phyloP scores from a whole-genome alignment of 1,140 invertebrate genomes.

The Drosophila setifemur region DNA sequence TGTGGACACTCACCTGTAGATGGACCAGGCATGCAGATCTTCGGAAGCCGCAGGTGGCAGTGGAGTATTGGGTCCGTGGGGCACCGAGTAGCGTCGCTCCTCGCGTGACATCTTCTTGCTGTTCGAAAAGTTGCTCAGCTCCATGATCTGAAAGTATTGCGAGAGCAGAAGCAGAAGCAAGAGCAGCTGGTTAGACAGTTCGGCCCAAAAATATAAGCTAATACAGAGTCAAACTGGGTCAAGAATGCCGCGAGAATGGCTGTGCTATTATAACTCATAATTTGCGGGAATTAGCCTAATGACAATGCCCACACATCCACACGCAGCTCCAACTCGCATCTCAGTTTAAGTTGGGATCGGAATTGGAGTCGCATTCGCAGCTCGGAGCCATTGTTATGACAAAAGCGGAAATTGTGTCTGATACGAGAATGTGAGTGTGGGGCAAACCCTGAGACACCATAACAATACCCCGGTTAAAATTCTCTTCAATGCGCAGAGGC shows the following conservation, averaged over 20 bases:
- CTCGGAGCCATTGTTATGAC: conserved; percentile 22
- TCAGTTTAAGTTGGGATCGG: conserved; percentile 12
- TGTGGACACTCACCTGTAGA: conserved; percentile 89
- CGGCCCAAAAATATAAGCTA: conserved; percentile 58
- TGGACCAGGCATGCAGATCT: conserved; percentile 97
- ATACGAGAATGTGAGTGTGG: neutral
- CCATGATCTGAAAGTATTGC: conserved; percentile 71
- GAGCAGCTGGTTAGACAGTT: conserved; percentile 11
- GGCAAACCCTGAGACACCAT: conserved; percentile 15
- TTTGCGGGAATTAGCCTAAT: conserved; percentile 76
- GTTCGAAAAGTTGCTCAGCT: conserved; percentile 79
- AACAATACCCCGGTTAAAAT: conserved; percentile 1
- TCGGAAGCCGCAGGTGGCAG: conserved; percentile 89
- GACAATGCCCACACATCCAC: conserved; percentile 50
- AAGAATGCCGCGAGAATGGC: conserved; percentile 59
- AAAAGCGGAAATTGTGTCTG: conserved; percentile 40
- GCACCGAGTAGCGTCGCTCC: conserved; percentile 92
- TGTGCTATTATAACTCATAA: conserved; percentile 67
- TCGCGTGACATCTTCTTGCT: conserved; percentile 82
- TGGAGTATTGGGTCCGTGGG: conserved; percentile 85
- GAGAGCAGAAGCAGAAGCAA: neutral
- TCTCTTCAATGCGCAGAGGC: neutral
- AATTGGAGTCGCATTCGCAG: conserved; percentile 6
- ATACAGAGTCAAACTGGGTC: conserved; percentile 69
- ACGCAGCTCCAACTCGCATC: conserved; percentile 17